Percentiles rank a stretch among this genome's conserved stretches.
Conservation (phyloP, 2,797 vertebrate species). For the Malurus leucopterus region DNA sequence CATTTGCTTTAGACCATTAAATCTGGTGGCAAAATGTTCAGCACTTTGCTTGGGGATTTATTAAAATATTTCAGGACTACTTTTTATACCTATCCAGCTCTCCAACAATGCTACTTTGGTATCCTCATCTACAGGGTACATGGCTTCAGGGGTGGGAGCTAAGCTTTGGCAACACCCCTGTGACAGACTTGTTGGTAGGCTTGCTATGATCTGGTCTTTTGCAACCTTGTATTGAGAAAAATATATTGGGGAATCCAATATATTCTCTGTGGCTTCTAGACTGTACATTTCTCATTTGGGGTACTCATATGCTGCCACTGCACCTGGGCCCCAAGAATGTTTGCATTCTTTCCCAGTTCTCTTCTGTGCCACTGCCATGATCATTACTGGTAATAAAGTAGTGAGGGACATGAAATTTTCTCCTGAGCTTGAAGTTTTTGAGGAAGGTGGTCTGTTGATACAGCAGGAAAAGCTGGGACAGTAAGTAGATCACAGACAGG, state of each 20-base stretch:
- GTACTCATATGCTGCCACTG: not conserved
- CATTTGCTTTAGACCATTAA: not conserved
- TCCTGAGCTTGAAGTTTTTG: not conserved
- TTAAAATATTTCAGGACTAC: not conserved
- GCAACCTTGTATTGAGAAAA: not conserved
- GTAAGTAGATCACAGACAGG: not conserved
- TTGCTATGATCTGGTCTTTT: not conserved
- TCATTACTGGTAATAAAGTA: not conserved
- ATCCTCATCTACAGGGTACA: too few species aligned
- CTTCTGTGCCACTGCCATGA: not conserved
- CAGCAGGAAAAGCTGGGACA: not conserved
- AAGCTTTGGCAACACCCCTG: not conserved
- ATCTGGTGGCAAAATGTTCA: not conserved
- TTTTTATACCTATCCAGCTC: not conserved
- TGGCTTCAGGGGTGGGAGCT: not conserved
- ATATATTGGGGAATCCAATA: not conserved
- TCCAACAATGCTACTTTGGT: not conserved
- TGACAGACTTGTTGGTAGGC: not conserved
- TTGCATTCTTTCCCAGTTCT: not conserved
- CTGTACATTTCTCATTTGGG: not conserved
- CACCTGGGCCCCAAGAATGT: not conserved
- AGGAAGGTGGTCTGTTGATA: not conserved
- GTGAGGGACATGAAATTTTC: not conserved
- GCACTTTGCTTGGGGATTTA: not conserved
- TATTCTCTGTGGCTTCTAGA: not conserved